phyloP scores from a whole-genome alignment of 2,888 invertebrate species.

The Timandra comae region DNA sequence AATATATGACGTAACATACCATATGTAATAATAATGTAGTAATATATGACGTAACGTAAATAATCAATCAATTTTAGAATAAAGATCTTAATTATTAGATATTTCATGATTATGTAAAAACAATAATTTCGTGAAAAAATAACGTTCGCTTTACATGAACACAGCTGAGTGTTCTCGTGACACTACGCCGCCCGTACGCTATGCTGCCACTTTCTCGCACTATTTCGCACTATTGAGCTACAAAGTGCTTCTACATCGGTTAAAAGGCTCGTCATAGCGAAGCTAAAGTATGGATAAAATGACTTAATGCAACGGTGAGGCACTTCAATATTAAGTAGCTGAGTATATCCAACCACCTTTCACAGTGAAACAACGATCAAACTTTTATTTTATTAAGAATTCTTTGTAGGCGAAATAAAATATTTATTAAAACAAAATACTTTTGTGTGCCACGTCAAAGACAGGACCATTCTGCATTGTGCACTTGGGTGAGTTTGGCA shows the following conservation, averaged over 20 bases:
- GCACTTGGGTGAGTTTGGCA: conserved; percentile 5
- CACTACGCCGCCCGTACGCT: conserved; percentile 20
- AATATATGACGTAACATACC: too few species aligned
- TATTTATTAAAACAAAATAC: too few species aligned
- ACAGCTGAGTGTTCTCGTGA: conserved; percentile 23
- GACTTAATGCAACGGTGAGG: conserved; percentile 9
- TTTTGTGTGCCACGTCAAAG: conserved; percentile 12
- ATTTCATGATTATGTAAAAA: too few species aligned
- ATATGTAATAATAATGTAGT: too few species aligned
- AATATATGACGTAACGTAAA: too few species aligned
- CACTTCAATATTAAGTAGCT: conserved; percentile 3
- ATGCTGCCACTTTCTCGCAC: conserved; percentile 28
- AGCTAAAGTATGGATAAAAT: conserved; percentile 25
- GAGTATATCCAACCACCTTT: too few species aligned
- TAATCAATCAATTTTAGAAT: too few species aligned
- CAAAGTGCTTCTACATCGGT: conserved; percentile 46
- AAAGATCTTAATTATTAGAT: too few species aligned
- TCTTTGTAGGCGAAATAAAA: too few species aligned
- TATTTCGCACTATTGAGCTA: conserved; percentile 42
- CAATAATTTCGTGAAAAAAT: too few species aligned
- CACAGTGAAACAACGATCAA: background rate
- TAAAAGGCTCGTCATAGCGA: conserved; percentile 40
- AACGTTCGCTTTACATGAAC: conserved; percentile 21
- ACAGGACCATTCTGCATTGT: conserved; percentile 13
- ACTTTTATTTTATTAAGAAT: too few species aligned